Evolutionary conservation across 1,140 invertebrate genomes (phyloP).

Genomic region (Prorops nasuta): DNA sequence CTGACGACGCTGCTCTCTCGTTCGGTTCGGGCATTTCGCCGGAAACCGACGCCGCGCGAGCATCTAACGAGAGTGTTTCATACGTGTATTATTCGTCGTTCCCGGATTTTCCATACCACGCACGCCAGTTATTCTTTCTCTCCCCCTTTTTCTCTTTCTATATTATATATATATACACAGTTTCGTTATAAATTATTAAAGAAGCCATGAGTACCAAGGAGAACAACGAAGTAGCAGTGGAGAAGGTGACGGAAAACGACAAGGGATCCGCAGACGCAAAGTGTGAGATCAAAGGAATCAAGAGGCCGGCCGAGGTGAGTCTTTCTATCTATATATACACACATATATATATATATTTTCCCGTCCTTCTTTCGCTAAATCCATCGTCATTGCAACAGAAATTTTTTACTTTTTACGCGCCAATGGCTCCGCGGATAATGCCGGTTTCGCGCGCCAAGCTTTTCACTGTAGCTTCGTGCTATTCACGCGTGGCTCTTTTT

Average conservation of each 20-base stretch:
- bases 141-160: conserved; percentile 7
- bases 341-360: conserved; percentile 8
- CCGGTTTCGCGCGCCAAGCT: not conserved
- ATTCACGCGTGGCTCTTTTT: too few relatives aligned
- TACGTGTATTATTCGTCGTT: conserved; percentile 18
- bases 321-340: conserved; percentile 15
- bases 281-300: conserved; percentile 80
- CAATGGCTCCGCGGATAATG: not conserved
- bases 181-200: not conserved
- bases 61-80: conserved; percentile 14
- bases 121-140: not conserved
- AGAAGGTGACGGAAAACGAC: conserved; percentile 76
- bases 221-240: conserved; percentile 80
- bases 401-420: conserved; percentile 1
- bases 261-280: conserved; percentile 69
- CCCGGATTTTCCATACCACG: not conserved
- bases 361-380: conserved; percentile 8
- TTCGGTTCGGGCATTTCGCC: conserved; percentile 54
- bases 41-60: conserved; percentile 55
- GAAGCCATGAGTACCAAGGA: conserved; percentile 76
- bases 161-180: too few relatives aligned
- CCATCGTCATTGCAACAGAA: too few relatives aligned
- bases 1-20: conserved; percentile 52
- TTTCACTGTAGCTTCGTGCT: not conserved
- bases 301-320: conserved; percentile 84